Base-by-base conservation (phyloP, 2,888 invertebrate species). In the Nipponacmea schrenckii region DNA sequence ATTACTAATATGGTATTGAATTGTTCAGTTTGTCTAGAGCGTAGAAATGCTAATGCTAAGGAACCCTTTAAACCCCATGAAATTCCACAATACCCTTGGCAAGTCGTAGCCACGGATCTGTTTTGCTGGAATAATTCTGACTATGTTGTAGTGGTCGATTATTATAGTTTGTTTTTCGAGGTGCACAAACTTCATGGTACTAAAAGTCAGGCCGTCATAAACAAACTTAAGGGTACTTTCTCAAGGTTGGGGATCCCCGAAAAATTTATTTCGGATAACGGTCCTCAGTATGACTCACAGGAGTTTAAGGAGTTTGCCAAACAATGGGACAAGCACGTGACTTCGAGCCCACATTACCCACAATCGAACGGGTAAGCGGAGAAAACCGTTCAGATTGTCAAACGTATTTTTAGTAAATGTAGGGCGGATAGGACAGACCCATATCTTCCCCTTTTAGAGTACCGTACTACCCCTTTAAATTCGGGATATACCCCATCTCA, bases 241-340 rank as follows among this genome's bases (percentile, higher is more conserved):
- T 67, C 77, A 14, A 62, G 74, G 39, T 67, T 74, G 50, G 77
- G 77, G 14, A 75, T 76, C 48, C 73, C 73, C 0, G 74, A 78
- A 24, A 69, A 45, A 20, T 50, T 74, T 3, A 27, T 75, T 20
- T 64, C 66, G 2, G 76, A 77, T 65, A 77, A 77, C 39, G 75
- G 72, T 24, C 75, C 74, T 0, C 79, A 75, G 56, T 79, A 71
- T 48, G 26, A 66, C 7, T 68, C 71, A 2, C 62, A 26, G 0
- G 67, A 69, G 50, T 77, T 78, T 20, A 64, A n/a, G 20, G 27
- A 74, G 10, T 75, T 78, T 64, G 71, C 71, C 20, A 68, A 70
- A 62, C 17, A 62, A 45, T 77, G 74, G 72, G 66, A 71, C 64
- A 56, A 67, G 24, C 74, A 74, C 46, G 20, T 45, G 7, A 75